Evolutionary conservation across 2,797 vertebrate genomes (phyloP), one percentile per base, ranked within the genome.

Genomic region (Octomys mimax): DNA sequence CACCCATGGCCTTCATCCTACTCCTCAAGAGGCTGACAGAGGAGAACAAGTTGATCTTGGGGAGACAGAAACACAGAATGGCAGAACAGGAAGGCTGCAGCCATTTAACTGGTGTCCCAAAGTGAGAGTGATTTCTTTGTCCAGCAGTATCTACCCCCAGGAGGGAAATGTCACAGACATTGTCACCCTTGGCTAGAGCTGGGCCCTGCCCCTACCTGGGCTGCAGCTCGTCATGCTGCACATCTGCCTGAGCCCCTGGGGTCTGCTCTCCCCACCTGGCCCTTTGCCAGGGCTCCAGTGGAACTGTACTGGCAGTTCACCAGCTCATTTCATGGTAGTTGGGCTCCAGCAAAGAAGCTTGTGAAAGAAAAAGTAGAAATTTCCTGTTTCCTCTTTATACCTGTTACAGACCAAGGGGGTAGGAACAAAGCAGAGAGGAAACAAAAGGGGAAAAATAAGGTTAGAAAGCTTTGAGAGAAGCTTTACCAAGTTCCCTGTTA

Each of bases 291-390:
- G 12, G 0, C 59, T 88, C 33, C 19, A 73, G 36, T 66, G n/a
- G 77, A 75, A 88, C 21, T 5, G 0, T 0, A 28, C 70, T 84
- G 91, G 86, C 77, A 49, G 70, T 85, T 89, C 59, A 54, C 92
- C 80, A 92, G 13, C 42, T 97, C 83, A 79, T 96, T 96, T 97
- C 92, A 89, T 52, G 95, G 88, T 89, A 36, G 33, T 64, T 94
- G 75, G 36, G 4, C 73, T 95, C 83, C 54, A 31, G 71, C 66
- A 90, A 94, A 92, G 89, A 54, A 91, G 64, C 62, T 54, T 62
- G 59, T n/a, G 84, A 87, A 59, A 59, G 89, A 95, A 94, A 73
- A 89, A 92, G 77, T 33, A 61, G 88, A 96, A 84, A 26, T 68
- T 85, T 83, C 31, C 79, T 71, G 39, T 36, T 85, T 94, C 36